Percentiles rank a stretch among this genome's conserved stretches.
Evolutionary conservation across 2,888 invertebrate species (phyloP).

Genomic region (Syritta pipiens): DNA sequence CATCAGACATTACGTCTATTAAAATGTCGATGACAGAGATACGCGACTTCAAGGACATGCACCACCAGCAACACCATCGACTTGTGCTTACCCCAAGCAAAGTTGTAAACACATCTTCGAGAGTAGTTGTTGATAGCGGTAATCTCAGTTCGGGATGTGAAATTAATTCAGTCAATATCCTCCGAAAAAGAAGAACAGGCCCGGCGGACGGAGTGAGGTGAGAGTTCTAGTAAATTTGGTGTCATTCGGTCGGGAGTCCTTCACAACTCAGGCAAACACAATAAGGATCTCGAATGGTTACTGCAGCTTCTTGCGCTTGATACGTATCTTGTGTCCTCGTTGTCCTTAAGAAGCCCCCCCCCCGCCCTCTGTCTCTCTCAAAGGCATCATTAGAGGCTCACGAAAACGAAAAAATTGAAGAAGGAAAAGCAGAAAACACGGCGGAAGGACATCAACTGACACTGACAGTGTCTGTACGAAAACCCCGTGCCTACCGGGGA

Average conservation of each 20-base stretch:
- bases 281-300: constrained; percentile 7
- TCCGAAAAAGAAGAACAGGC: background rate
- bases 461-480: constrained; percentile 30
- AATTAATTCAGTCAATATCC: constrained; percentile 67
- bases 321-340: constrained; percentile 48
- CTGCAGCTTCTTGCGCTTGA: constrained; percentile 59
- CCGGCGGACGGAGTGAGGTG: background rate
- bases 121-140: constrained; percentile 64
- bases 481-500: constrained; percentile 6
- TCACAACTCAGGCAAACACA: background rate
- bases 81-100: constrained; percentile 49
- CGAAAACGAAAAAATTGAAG: constrained; percentile 18
- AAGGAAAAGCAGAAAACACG: constrained; percentile 23
- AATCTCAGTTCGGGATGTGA: constrained; percentile 62
- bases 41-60: background rate
- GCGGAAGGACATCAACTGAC: constrained; percentile 31
- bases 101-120: constrained; percentile 67
- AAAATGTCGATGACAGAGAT: constrained; percentile 58
- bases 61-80: background rate
- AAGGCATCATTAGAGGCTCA: constrained; percentile 57
- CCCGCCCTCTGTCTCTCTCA: constrained; percentile 46
- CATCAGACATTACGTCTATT: constrained; percentile 60
- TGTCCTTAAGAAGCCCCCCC: constrained; percentile 22
- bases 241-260: background rate
- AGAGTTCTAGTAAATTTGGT: constrained; percentile 25